phyloP scores from a whole-genome alignment of 2,888 invertebrate genomes.

The Macrosiphum euphorbiae region DNA sequence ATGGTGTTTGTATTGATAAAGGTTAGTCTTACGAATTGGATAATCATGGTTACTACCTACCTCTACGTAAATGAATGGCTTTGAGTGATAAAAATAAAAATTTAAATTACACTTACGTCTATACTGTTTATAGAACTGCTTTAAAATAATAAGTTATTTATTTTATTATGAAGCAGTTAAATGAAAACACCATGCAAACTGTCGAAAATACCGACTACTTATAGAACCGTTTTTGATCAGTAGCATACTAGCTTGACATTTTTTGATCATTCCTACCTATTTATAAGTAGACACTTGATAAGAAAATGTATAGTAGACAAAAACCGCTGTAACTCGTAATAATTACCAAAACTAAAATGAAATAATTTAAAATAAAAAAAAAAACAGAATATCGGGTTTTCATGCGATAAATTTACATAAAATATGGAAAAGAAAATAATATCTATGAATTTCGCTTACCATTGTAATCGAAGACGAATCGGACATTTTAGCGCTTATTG shows the following conservation, averaged over 20 bases:
- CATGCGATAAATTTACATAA: neutral
- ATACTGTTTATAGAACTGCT: neutral
- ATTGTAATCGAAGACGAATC: conserved; percentile 45
- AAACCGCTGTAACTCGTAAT: neutral
- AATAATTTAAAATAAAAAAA: neutral
- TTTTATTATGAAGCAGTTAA: neutral
- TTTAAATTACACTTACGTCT: neutral
- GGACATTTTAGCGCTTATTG: conserved; percentile 33
- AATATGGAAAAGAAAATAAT: neutral
- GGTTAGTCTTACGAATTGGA: neutral
- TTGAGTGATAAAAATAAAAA: neutral
- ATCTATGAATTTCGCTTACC: conserved; percentile 9
- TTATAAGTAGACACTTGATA: neutral
- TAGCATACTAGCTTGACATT: neutral
- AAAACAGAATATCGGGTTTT: neutral
- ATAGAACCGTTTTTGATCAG: neutral
- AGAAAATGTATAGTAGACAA: neutral
- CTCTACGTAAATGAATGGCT: neutral
- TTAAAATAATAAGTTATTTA: neutral
- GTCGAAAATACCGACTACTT: neutral
- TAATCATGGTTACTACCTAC: neutral
- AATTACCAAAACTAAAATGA: neutral
- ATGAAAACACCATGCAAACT: neutral
- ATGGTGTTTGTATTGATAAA: neutral
- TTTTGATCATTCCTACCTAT: neutral